Evolutionary conservation across 2,888 invertebrate genomes (phyloP).

Genomic region (Plebejus anna): DNA sequence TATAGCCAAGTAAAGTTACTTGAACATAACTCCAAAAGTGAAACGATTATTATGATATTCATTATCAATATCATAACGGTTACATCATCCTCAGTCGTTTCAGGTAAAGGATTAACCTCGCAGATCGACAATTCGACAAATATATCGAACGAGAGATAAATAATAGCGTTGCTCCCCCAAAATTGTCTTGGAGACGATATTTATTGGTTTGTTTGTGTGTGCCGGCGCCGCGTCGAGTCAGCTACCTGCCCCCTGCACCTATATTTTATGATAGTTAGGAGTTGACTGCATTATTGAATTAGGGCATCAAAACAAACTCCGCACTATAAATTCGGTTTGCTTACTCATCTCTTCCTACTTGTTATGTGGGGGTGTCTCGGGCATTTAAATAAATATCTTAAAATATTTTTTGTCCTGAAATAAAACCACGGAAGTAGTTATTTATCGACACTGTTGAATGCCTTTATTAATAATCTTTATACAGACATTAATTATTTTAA

Average conservation of each 20-base stretch:
- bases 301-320: constrained; percentile 21
- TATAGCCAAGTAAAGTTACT: neutral
- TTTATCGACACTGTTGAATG: neutral
- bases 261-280: constrained; percentile 37
- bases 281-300: constrained; percentile 33
- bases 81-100: neutral
- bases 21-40: neutral
- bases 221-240: constrained; percentile 56
- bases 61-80: neutral
- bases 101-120: constrained; percentile 32
- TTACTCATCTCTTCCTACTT: constrained; percentile 16
- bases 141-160: constrained; percentile 57
- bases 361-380: neutral
- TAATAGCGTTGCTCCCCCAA: constrained; percentile 56
- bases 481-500: neutral
- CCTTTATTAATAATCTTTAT: neutral
- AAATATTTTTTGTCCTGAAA: neutral
- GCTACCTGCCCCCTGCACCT: constrained; percentile 49
- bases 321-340: constrained; percentile 10
- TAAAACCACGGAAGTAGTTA: neutral
- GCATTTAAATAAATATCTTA: neutral
- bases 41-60: neutral
- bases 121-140: constrained; percentile 33
- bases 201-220: constrained; percentile 68
- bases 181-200: constrained; percentile 57